These are phyloP conservation scores for Enteromius paludinosus DNA, from an alignment of 2,797 vertebrate genomes.

Conservation along the genomic window DNA sequence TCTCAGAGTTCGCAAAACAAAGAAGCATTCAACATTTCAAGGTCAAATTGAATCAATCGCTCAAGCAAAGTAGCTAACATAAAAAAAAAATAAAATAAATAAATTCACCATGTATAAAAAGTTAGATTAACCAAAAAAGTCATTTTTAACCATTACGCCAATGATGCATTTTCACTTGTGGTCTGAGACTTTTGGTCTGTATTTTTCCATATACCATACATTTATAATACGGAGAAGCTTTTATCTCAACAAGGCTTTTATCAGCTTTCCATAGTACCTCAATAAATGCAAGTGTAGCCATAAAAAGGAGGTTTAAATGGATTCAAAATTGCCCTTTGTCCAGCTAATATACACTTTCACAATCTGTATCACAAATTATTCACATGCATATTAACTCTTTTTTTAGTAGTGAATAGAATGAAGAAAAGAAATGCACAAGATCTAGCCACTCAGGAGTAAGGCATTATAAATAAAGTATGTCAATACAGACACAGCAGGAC, in stretches of 20 bases:
- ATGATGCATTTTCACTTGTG: not conserved
- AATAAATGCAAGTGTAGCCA: slow-evolving; percentile 3
- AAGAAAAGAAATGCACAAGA: not conserved
- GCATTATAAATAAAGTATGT: not conserved
- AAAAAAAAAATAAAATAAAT: no score
- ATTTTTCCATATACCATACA: not conserved
- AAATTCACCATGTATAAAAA: not conserved
- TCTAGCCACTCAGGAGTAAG: not conserved
- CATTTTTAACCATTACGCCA: not conserved
- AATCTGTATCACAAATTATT: not conserved
- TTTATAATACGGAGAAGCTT: not conserved
- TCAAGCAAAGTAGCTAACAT: not conserved
- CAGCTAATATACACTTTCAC: not conserved
- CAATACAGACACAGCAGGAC: slow-evolving; percentile 15
- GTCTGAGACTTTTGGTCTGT: not conserved
- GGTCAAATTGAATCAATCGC: not conserved
- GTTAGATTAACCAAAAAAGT: not conserved
- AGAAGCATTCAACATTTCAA: not conserved
- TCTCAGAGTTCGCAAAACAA: not conserved
- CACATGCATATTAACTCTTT: not conserved
- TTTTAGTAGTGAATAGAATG: not conserved
- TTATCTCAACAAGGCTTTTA: not conserved
- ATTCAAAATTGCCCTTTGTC: not conserved
- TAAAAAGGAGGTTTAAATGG: not conserved
- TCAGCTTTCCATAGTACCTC: not conserved